Evolutionary conservation across 2,113 vertebrate species (phyloP).

Genomic region (Agelaius phoeniceus): DNA sequence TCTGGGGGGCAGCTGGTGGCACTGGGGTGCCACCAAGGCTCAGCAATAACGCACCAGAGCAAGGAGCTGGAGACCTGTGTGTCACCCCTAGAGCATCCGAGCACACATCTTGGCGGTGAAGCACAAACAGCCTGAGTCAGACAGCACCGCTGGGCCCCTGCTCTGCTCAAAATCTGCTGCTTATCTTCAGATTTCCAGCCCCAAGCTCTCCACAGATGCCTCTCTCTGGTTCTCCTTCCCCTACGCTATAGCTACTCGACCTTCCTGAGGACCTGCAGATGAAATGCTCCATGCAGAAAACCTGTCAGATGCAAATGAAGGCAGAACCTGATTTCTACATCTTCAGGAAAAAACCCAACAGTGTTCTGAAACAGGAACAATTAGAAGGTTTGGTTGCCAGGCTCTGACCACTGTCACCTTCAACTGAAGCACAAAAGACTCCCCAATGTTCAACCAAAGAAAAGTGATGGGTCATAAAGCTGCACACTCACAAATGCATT

Average conservation of each 20-base stretch:
- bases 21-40: not conserved
- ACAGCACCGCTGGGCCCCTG: not conserved
- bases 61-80: not conserved
- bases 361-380: not conserved
- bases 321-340: not conserved
- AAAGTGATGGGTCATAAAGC: not conserved
- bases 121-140: not conserved
- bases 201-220: not conserved
- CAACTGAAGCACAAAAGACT: not conserved
- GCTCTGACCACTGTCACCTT: not conserved
- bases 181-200: not conserved
- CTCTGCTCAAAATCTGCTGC: not conserved
- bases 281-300: not conserved
- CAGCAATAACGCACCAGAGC: not conserved
- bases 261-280: not conserved
- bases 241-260: not conserved
- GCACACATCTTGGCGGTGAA: fast-evolving
- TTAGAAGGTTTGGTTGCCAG: not conserved
- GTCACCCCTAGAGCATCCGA: not conserved
- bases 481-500: not conserved
- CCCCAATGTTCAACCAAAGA: not conserved
- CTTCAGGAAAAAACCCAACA: not conserved
- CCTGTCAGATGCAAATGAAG: not conserved
- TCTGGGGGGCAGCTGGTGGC: not conserved
- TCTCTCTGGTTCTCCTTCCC: not conserved